Percentiles rank a stretch among this genome's conserved stretches.
phyloP scores from a whole-genome alignment of 2,888 invertebrate species.

The Nymphalis polychloros region DNA sequence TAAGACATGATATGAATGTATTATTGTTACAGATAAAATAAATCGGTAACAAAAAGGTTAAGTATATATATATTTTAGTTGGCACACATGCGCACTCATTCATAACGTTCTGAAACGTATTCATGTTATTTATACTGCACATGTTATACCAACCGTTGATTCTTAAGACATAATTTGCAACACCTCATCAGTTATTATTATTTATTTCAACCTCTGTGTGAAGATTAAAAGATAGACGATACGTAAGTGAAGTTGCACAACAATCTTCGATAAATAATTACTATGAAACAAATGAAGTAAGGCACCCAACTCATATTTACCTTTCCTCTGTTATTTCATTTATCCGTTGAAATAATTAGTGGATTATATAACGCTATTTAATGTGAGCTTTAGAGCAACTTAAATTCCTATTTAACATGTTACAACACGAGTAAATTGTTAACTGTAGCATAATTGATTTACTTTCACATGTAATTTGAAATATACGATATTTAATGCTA shows the following conservation, averaged over 20 bases:
- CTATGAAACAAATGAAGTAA: conserved; percentile 21
- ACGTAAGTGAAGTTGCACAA: conserved; percentile 13
- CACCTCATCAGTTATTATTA: neutral
- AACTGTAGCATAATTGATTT: conserved; percentile 7
- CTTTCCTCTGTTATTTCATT: conserved; percentile 1
- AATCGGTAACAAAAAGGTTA: conserved; percentile 8
- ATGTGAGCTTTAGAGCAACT: conserved; percentile 1
- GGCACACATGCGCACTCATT: conserved; percentile 28
- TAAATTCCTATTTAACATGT: neutral
- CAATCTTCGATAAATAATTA: conserved; percentile 13
- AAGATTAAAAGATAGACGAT: conserved; percentile 18
- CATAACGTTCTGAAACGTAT: conserved; percentile 9
- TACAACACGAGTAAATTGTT: conserved; percentile 6
- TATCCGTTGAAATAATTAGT: conserved; percentile 11
- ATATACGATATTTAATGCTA: neutral
- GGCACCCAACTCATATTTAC: conserved; percentile 1
- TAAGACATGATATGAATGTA: conserved; percentile 20
- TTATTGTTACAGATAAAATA: conserved; percentile 14
- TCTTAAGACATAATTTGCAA: conserved; percentile 32
- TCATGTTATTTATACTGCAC: conserved; percentile 1
- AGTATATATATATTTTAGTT: conserved; percentile 11
- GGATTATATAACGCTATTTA: conserved; percentile 1
- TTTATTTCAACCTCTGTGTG: neutral
- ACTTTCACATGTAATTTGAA: conserved; percentile 6
- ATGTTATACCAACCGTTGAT: conserved; percentile 28